A percentile compares a stretch with the other conserved stretches of the same genome.
phyloP scores from a whole-genome alignment of 2,888 invertebrate genomes.

The Flexamia atlantica region DNA sequence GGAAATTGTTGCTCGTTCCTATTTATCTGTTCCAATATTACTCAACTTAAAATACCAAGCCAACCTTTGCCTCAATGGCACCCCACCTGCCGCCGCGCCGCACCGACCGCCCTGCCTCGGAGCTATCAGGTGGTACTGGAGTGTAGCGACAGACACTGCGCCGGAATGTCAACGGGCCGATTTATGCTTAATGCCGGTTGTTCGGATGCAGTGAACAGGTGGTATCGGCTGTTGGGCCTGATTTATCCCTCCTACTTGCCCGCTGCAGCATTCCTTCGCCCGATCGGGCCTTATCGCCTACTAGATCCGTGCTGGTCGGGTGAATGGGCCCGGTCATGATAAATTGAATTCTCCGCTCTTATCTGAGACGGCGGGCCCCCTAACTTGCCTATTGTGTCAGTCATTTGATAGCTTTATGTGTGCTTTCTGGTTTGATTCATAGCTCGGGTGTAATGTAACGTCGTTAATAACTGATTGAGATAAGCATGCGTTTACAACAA shows the following conservation, averaged over 20 bases:
- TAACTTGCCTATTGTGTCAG: too few species aligned
- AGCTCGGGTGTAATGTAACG: too few species aligned
- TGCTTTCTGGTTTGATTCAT: too few species aligned
- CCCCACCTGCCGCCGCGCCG: not conserved
- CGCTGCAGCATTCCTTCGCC: not conserved
- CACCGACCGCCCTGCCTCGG: too few species aligned
- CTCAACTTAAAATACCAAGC: not conserved
- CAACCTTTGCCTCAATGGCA: not conserved
- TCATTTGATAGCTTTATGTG: too few species aligned
- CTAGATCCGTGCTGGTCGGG: not conserved
- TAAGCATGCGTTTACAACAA: too few species aligned
- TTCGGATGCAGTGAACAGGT: slow-evolving; percentile 13
- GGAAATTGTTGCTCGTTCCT: too few species aligned
- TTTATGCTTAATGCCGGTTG: slow-evolving; percentile 16
- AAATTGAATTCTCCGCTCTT: not conserved
- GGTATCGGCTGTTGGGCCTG: not conserved
- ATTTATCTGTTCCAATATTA: too few species aligned
- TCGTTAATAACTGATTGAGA: too few species aligned
- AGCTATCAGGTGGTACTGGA: too few species aligned
- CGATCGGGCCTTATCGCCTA: not conserved
- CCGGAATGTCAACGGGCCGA: not conserved
- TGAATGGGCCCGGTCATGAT: not conserved
- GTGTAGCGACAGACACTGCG: not conserved
- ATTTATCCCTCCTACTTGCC: not conserved
- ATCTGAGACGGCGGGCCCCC: not conserved